Conservation (phyloP, 2,888 invertebrate species). For the Erebia palarica region DNA sequence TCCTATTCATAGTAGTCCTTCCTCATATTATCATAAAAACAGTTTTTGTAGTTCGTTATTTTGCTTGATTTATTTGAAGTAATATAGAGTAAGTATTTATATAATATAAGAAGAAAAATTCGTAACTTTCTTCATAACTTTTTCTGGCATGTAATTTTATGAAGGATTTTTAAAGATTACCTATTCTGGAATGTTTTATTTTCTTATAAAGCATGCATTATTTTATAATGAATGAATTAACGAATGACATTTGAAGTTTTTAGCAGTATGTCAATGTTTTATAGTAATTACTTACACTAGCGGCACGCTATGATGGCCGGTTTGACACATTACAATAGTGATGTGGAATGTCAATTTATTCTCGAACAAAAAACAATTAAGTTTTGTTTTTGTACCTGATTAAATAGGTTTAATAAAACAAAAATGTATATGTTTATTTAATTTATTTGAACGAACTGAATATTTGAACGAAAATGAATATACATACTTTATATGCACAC, state of each 20-base stretch:
- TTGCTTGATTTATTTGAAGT: background rate
- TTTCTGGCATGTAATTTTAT: background rate
- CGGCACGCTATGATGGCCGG: too few species aligned
- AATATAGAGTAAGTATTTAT: background rate
- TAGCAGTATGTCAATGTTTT: background rate
- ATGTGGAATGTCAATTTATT: too few species aligned
- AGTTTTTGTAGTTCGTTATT: background rate
- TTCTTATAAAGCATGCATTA: background rate
- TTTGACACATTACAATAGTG: too few species aligned
- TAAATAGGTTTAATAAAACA: too few species aligned
- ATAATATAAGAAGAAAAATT: background rate
- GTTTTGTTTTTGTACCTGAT: too few species aligned
- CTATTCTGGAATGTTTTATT: background rate
- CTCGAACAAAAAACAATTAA: too few species aligned
- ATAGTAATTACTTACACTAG: too few species aligned
- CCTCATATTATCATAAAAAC: background rate
- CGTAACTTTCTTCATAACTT: background rate
- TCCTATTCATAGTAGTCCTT: too few species aligned
- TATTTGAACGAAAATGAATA: too few species aligned
- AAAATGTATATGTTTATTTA: too few species aligned
- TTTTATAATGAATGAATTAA: background rate
- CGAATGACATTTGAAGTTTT: background rate
- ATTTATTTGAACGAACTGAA: too few species aligned
- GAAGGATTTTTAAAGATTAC: background rate
- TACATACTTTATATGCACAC: too few species aligned